A percentile compares a stretch with the other conserved stretches of the same genome.
Evolutionary conservation across 2,888 invertebrate species (phyloP).

Genomic region (Lysandra bellargus): DNA sequence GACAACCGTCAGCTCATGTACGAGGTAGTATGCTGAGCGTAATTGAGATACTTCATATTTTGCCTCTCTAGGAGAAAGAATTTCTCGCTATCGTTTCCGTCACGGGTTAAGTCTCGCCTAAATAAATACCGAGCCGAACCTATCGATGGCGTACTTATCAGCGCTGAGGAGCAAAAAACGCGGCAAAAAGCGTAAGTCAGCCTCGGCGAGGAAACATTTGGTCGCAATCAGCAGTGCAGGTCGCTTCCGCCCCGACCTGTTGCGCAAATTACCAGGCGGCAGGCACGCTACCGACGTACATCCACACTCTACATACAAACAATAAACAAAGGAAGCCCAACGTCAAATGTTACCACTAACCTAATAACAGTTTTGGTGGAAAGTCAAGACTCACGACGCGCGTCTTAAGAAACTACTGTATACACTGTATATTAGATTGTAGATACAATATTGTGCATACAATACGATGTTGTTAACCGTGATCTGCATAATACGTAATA

Average conservation of each 20-base stretch:
- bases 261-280: conserved; percentile 69
- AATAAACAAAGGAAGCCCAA: background rate
- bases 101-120: conserved; percentile 66
- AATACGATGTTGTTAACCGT: background rate
- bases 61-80: conserved; percentile 34
- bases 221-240: conserved; percentile 78
- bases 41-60: background rate
- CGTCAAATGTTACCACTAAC: background rate
- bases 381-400: background rate
- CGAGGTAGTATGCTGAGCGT: background rate
- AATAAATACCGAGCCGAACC: conserved; percentile 69
- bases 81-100: conserved; percentile 65
- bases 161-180: conserved; percentile 65
- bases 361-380: background rate
- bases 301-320: background rate
- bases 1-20: background rate
- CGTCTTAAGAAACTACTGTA: background rate
- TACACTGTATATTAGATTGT: background rate
- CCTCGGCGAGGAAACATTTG: conserved; percentile 77
- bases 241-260: conserved; percentile 81
- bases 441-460: background rate
- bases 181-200: conserved; percentile 70
- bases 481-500: no score
- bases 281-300: background rate
- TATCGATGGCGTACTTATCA: conserved; percentile 79